Base-by-base conservation (phyloP, 2,888 invertebrate species). In the Pristionchus arcanus region DNA sequence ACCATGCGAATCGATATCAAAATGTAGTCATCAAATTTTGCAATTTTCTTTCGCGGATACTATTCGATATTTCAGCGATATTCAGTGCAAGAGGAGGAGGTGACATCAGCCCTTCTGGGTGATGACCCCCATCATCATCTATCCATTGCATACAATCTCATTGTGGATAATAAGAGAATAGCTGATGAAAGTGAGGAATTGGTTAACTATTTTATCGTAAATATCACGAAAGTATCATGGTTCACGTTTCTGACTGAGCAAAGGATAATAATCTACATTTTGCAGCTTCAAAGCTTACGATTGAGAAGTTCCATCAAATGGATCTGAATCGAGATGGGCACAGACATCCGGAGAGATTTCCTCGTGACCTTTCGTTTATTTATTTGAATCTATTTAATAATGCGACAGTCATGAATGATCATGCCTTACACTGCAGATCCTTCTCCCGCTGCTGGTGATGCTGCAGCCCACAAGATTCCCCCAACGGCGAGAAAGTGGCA, bases 71-170 rank as follows among this genome's bases (percentile, higher is more conserved):
- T 49, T 71, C 93, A 98, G 96, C 98, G 99, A 96, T 99, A 98
- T 95, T 97, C 97, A 55, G 99, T 98, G 0, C 97, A 97, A 92
- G 98, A 98, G 95, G 96, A 97, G 66, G 99, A 99, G 96, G 99
- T 99, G 0, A 98, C 98, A 95, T 97, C 97, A 93, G 98, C 99
- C 0, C 96, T 99, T 91, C 96, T 99, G 86, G 97, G 97, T 95
- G 98, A 98, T 1, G 98, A 99, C 96, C 98, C 98, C 0, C 98
- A 99, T 95, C 98, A 99, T 96, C 99, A 99, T 95, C 96, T 99
- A 88, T 98, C 97, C 5, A 99, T 99, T 93, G 99, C 99, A 9
- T 99, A 99, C 96, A 98, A 99, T 95, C 96, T 99, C 92, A 98
- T 99, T 92, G 97, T 99, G 15, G 99, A 99, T 96, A 99, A 99